Base-by-base conservation (phyloP, 2,888 invertebrate genomes). In the Linnaemya vulpina region DNA sequence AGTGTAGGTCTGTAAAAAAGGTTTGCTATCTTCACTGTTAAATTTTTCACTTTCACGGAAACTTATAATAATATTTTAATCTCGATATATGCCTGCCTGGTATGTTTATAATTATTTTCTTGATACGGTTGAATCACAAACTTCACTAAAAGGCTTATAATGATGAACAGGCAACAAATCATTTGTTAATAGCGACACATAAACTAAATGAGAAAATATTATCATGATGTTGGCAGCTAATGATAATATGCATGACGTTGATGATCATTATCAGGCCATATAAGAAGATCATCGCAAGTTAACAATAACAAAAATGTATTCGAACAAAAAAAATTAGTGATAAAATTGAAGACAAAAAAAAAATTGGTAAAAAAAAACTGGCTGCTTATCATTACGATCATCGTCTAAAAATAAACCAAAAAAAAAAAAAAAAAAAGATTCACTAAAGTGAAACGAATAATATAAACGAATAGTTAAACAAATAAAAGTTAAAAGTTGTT, bases 401-500 rank as follows among this genome's bases (percentile, higher is more conserved):
- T 8, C 53, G 30, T 40, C 40, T 79, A 55, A 79, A 79, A 79
- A 79, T 79, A 73, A 63, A 63, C 30, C 25, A 77, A 63, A 22
- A 74, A 70, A n/a, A n/a, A n/a, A n/a, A n/a, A n/a, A n/a, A n/a
- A n/a, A n/a, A n/a, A n/a, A n/a, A n/a, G n/a, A 78, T 70, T 38
- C 70, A 78, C 78, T 55, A 78, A 63, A 78, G 78, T 70, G 62
- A 78, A 78, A 78, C 70, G 78, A 53, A 60, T 70, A 51, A 30
- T 30, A 30, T 5, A 5, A 30, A 30, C 30, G 30, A 67, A 46
- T 46, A 79, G 79, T 79, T 73, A 65, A 79, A 79, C 63, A 73
- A 79, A 79, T 79, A 79, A 79, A 79, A 79, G 78, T 79, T 79
- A 71, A 79, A 79, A 73, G 55, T 73, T 65, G 49, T 58, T 73